Conservation (phyloP, 2,113 vertebrate genomes). For the Mellivora capensis region DNA sequence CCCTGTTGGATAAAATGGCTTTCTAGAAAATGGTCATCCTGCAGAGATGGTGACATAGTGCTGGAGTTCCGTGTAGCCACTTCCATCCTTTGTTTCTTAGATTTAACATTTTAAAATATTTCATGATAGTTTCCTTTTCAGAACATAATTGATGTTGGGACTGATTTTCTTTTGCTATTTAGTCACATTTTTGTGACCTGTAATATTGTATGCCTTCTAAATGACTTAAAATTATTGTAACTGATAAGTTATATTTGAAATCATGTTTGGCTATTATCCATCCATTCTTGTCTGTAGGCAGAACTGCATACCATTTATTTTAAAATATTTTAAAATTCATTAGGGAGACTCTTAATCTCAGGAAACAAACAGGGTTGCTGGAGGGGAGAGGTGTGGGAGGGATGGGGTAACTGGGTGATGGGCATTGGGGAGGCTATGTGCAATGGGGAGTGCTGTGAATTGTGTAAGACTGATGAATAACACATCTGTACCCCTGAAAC, state of each 20-base stretch:
- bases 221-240: background rate
- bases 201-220: background rate
- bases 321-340: background rate
- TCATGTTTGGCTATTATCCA: background rate
- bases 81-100: background rate
- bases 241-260: background rate
- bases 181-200: background rate
- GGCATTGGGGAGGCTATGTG: too few relatives aligned
- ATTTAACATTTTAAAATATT: background rate
- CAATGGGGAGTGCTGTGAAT: too few relatives aligned
- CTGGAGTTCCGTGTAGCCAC: too few relatives aligned
- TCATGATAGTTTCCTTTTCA: background rate
- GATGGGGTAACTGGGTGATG: too few relatives aligned
- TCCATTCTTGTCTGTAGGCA: background rate
- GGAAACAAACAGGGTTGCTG: too few relatives aligned
- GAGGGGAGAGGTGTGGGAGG: too few relatives aligned
- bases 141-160: background rate
- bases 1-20: background rate
- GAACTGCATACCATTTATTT: background rate
- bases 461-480: too few relatives aligned
- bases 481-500: too few relatives aligned
- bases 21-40: background rate
- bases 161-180: background rate
- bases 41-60: background rate
- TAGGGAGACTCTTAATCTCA: too few relatives aligned